Evolutionary conservation across 2,888 invertebrate genomes (phyloP).

Genomic region (Tenthredo livida): DNA sequence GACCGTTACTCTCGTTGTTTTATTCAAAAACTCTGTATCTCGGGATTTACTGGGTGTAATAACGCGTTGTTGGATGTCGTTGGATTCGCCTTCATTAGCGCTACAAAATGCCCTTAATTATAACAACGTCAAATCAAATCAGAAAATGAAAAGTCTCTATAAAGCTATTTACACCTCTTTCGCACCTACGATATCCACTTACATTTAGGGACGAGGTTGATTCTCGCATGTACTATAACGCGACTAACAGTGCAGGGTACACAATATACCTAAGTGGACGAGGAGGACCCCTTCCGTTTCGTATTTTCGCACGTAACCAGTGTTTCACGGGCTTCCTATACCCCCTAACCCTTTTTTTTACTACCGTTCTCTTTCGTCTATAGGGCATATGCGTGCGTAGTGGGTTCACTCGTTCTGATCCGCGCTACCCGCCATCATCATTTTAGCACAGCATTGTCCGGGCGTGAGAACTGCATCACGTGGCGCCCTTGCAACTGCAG

Average conservation of each 20-base stretch:
- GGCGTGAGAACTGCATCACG: constrained; percentile 45
- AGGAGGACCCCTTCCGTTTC: constrained; percentile 13
- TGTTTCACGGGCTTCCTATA: constrained; percentile 10
- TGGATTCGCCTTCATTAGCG: neutral
- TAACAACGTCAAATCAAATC: neutral
- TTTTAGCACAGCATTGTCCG: constrained; percentile 29
- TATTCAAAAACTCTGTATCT: neutral
- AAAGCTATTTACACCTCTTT: neutral
- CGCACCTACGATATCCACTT: no score
- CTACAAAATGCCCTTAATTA: neutral
- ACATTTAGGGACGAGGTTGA: neutral
- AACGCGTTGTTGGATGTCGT: neutral
- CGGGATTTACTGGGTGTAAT: neutral
- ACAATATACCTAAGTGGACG: constrained; percentile 19
- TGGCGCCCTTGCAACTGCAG: neutral
- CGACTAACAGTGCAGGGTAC: neutral
- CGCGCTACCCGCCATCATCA: constrained; percentile 20
- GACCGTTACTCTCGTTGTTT: neutral
- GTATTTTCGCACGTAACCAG: constrained; percentile 21
- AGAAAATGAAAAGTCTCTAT: neutral
- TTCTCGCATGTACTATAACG: neutral
- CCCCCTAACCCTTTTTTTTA: neutral
- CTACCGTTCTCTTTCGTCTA: neutral
- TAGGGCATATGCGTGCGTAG: neutral
- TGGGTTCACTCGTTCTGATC: neutral